Conservation (phyloP, 1,140 invertebrate species). For the Rhagoletis pomonella region DNA sequence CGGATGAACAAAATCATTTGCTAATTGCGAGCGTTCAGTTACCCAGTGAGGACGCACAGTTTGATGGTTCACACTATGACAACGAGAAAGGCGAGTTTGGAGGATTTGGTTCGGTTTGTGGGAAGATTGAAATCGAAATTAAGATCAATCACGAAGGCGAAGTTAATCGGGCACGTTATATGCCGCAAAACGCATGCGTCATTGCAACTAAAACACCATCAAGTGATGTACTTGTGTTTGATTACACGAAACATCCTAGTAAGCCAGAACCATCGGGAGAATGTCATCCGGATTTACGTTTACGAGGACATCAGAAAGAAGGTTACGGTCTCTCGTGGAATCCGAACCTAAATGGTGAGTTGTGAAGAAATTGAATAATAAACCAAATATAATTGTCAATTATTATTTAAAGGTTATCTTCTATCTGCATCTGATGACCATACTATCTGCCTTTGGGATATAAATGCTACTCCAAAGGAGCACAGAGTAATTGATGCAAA, state of each 20-base stretch:
- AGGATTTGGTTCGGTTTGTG: constrained; percentile 98
- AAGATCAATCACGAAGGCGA: constrained; percentile 99
- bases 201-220: constrained; percentile 99
- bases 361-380: background rate
- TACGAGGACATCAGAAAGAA: constrained; percentile 99
- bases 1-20: constrained; percentile 99
- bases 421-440: constrained; percentile 98
- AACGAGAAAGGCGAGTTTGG: constrained; percentile 99
- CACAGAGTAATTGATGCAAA: constrained; percentile 97
- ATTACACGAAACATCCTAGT: constrained; percentile 99
- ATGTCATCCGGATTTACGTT: constrained; percentile 90
- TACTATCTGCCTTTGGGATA: constrained; percentile 99
- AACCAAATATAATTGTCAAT: background rate
- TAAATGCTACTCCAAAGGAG: constrained; percentile 96
- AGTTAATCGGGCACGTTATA: constrained; percentile 98
- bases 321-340: constrained; percentile 99
- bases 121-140: constrained; percentile 99
- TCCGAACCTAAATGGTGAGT: constrained; percentile 93
- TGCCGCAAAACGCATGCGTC: constrained; percentile 99
- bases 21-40: constrained; percentile 98
- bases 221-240: constrained; percentile 99
- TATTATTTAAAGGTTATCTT: constrained; percentile 79
- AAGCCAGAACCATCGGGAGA: constrained; percentile 98
- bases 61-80: constrained; percentile 99
- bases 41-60: constrained; percentile 99